Percentiles rank a stretch among this genome's conserved stretches.
phyloP scores from a whole-genome alignment of 2,888 invertebrate genomes.

The Emesis russula region DNA sequence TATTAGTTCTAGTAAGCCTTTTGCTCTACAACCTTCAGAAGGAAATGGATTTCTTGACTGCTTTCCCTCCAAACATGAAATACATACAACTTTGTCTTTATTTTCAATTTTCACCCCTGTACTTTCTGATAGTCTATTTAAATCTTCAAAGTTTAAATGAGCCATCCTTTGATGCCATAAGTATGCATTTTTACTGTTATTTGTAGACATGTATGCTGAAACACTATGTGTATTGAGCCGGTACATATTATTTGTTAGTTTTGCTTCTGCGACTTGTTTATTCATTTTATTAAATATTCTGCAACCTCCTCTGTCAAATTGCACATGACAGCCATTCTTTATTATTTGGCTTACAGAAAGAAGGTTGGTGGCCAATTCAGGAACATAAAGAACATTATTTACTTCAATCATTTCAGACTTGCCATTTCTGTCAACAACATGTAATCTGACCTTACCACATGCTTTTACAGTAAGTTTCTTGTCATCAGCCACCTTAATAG shows the following conservation, averaged over 20 bases:
- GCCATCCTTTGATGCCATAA: constrained; percentile 19
- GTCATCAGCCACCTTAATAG: constrained; percentile 67
- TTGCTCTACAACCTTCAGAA: background rate
- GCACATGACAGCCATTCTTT: constrained; percentile 58
- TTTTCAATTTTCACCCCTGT: constrained; percentile 16
- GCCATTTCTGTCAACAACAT: constrained; percentile 25
- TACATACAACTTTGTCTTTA: background rate
- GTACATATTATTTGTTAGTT: constrained; percentile 32
- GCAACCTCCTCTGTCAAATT: constrained; percentile 67
- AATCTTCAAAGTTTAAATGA: constrained; percentile 6
- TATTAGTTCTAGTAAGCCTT: background rate
- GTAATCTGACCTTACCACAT: constrained; percentile 17
- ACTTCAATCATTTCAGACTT: constrained; percentile 56
- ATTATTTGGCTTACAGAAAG: constrained; percentile 78
- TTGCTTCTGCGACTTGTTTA: background rate
- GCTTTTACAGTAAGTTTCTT: constrained; percentile 60
- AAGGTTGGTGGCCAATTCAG: constrained; percentile 72
- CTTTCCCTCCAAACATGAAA: constrained; percentile 9
- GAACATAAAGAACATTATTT: constrained; percentile 79
- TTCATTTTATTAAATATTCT: constrained; percentile 21
- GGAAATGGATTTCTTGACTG: constrained; percentile 1
- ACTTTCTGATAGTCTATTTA: background rate
- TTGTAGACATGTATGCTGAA: background rate
- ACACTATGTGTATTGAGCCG: background rate
- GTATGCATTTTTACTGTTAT: background rate